Base-by-base conservation (phyloP, 2,113 vertebrate species). In the Barnardius zonarius region DNA sequence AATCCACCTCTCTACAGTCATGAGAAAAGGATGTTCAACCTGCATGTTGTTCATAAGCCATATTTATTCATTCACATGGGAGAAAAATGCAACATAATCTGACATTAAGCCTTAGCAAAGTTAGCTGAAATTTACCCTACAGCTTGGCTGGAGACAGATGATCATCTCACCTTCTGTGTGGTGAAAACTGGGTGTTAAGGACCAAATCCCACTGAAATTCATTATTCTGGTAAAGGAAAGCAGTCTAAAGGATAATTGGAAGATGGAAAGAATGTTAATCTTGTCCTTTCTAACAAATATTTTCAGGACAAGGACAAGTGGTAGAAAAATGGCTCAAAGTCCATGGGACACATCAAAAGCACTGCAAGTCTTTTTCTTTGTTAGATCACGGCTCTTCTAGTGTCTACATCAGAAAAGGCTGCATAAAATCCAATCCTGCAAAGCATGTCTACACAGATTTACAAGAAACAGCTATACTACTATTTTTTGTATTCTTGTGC, bases 21-120 rank as follows among this genome's bases (percentile, higher is more conserved):
- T 48, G 15, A 28, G 30, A 72, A 39, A 59, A 49, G 19, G 59
- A 27, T 49, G 41, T 51, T 64, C 39, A 48, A 33, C 18, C 35
- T 4, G 1, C 28, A 23, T 10, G 5, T 25, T 73, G 31, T 14
- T 46, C 13, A 7, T 2, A 1, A 19, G 35, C 24, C 63, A 19
- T 13, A 64, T 57, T 39, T 55, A 49, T 39, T 85, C 48, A n/a
- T 23, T 70, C 33, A 17, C 16, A 17, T 27, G 17, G 33, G 62
- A 69, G 13, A 10, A 22, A 86, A 90, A 59, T 0, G 4, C n/a
- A 61, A 28, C 30, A 24, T 18, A 37, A 82, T 31, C 13, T 67
- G 39, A 67, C 1, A 2, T 19, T 13, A 77, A 73, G 30, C 17
- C 76, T 54, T 22, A 25, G 57, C 22, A 52, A 86, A 86, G n/a